Conservation (phyloP, 2,888 invertebrate genomes). For the Azorinus chamasolen region DNA sequence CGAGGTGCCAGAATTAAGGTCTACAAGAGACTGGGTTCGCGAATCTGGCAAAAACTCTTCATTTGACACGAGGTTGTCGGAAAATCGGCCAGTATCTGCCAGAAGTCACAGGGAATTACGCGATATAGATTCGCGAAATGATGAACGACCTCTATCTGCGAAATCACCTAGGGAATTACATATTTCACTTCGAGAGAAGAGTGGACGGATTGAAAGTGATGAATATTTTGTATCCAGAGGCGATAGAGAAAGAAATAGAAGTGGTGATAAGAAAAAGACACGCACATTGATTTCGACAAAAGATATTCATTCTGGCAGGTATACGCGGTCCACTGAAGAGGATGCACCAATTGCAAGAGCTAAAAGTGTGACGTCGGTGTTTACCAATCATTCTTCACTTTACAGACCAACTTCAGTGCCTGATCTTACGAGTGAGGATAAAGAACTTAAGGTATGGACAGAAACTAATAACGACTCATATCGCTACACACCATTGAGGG, state of each 20-base stretch:
- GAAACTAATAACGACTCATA: conserved; percentile 59
- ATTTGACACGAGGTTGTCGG: conserved; percentile 41
- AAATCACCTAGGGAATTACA: conserved; percentile 50
- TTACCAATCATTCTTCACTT: conserved; percentile 48
- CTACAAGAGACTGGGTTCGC: conserved; percentile 41
- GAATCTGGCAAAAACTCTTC: conserved; percentile 24
- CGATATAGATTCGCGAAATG: conserved; percentile 28
- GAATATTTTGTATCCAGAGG: conserved; percentile 12
- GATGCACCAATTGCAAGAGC: conserved; percentile 28
- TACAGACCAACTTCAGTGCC: conserved; percentile 67
- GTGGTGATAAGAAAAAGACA: conserved; percentile 49
- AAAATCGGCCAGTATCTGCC: conserved; percentile 47
- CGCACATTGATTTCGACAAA: conserved; percentile 54
- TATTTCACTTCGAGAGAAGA: conserved; percentile 35
- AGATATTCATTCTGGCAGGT: conserved; percentile 61
- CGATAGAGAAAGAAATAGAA: conserved; percentile 17
- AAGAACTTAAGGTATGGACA: conserved; percentile 57
- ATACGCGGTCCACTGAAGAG: conserved; percentile 12
- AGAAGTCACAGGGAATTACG: conserved; percentile 25
- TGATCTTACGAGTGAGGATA: conserved; percentile 62
- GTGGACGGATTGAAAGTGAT: neutral
- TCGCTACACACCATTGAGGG: conserved; percentile 64
- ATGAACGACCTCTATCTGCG: conserved; percentile 45
- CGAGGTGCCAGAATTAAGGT: conserved; percentile 22
- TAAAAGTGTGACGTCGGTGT: conserved; percentile 54